Evolutionary conservation across 1,140 invertebrate species (phyloP), one percentile per base, ranked within the genome.

Genomic region (Zaprionus africanus): DNA sequence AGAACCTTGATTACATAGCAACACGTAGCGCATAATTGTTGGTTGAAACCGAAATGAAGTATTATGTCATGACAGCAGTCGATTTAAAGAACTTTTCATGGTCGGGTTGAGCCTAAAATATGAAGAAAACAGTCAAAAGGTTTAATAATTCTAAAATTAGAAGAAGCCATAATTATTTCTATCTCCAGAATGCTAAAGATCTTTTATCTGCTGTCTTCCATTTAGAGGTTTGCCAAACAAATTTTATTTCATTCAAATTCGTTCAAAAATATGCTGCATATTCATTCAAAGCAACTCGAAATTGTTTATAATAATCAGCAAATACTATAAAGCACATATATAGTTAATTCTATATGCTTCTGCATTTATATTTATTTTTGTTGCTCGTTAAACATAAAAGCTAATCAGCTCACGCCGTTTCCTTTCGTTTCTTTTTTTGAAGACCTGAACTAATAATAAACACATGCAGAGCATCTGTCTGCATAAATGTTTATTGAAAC

Each of bases 401-500:
- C 61, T 71, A 76, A 71, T 69, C 66, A 71, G 66, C 58, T 70
- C 56, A 38, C 66, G 72, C 73, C 53, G 24, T 26, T 76, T 41
- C 43, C 53, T 64, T 58, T 63, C 31, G 9, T 34, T 34, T 34
- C 31, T 34, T 70, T 34, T 34, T 1, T 49, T 46, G 65, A 68
- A 58, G 51, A 49, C 38, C 17, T 41, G 57, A 67, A 41, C 17
- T 36, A 73, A 60, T 68, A 73, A 81, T 84, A 71, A 84, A 76
- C 64, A 61, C 77, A 70, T 60, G 71, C 58, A 62, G 43, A 67
- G 49, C 71, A 74, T 61, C 67, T 36, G 67, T 64, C 65, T 66
- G 60, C 56, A 49, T 51, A 61, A 79, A 66, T 85, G 74, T 88
- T 90, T 85, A 90, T 90, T 90, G 78, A 79, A 85, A 81, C 79